These are phyloP conservation scores for Papilio demoleus DNA, from an alignment of 2,888 invertebrate genomes.

Conservation along the genomic window DNA sequence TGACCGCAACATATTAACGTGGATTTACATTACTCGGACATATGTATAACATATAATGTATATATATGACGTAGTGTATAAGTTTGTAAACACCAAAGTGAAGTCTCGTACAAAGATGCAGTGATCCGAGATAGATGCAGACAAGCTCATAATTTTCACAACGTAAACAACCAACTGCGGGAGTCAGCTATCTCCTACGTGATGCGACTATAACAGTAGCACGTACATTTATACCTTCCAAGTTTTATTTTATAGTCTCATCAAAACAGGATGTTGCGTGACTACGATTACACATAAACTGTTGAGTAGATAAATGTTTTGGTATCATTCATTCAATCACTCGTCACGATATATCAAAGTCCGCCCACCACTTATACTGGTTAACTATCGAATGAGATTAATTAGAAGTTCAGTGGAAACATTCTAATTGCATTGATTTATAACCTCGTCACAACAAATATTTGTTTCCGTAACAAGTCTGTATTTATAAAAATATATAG, in stretches of 20 bases:
- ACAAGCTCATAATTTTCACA: not conserved
- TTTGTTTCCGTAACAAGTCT: too few relatives aligned
- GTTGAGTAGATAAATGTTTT: not conserved
- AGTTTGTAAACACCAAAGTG: too few relatives aligned
- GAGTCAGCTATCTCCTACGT: not conserved
- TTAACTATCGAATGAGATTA: not conserved
- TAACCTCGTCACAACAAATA: too few relatives aligned
- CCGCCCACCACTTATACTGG: not conserved
- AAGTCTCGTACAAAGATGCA: not conserved
- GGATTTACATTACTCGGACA: too few relatives aligned
- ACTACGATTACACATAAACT: not conserved
- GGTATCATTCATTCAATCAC: not conserved
- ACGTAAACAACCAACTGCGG: not conserved
- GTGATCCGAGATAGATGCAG: not conserved
- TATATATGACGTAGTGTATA: not conserved
- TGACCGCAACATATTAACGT: not conserved
- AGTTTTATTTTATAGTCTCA: constrained; percentile 3
- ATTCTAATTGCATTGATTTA: not conserved
- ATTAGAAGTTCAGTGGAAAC: not conserved
- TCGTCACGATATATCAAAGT: not conserved
- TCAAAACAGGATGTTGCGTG: constrained; percentile 3
- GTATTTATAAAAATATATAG: too few relatives aligned
- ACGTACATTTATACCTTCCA: constrained; percentile 3
- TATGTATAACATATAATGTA: not conserved
- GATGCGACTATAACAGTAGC: not conserved